Evolutionary conservation across 2,888 invertebrate genomes (phyloP).

Genomic region (Ditylenchus weischeri): DNA sequence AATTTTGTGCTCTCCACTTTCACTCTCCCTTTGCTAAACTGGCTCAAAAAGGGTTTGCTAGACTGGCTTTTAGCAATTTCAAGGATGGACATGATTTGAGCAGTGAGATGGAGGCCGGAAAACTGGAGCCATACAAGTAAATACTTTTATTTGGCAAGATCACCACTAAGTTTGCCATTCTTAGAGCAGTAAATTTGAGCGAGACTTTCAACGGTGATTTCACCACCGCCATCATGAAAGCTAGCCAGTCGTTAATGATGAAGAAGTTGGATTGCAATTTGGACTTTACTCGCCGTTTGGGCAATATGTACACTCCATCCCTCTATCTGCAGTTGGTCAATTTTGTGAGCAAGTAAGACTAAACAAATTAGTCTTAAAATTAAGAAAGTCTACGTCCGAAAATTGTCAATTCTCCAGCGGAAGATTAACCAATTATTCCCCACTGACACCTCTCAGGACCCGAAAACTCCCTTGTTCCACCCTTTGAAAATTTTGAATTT

Average conservation of each 20-base stretch:
- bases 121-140: no score
- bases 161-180: not conserved
- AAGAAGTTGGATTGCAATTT: conserved; percentile 79
- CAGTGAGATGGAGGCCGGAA: no score
- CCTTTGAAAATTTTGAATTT: no score
- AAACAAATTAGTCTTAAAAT: no score
- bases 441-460: no score
- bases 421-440: no score
- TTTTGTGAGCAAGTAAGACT: conserved; percentile 69
- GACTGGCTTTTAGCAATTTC: conserved; percentile 81
- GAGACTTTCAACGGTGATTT: conserved; percentile 78
- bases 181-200: conserved; percentile 17
- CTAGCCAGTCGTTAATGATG: conserved; percentile 72
- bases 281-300: conserved; percentile 74
- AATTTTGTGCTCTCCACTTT: conserved; percentile 78
- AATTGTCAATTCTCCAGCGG: no score
- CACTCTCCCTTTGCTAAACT: conserved; percentile 95
- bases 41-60: conserved; percentile 94
- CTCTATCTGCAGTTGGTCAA: conserved; percentile 88
- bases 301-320: conserved; percentile 98
- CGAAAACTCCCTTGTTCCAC: no score
- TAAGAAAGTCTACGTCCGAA: no score
- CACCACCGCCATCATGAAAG: conserved; percentile 79
- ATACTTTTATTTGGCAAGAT: no score
- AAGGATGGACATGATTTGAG: not conserved